These are phyloP conservation scores for Danaus melanippus DNA, from an alignment of 1,140 invertebrate species.

Conservation along the genomic window DNA sequence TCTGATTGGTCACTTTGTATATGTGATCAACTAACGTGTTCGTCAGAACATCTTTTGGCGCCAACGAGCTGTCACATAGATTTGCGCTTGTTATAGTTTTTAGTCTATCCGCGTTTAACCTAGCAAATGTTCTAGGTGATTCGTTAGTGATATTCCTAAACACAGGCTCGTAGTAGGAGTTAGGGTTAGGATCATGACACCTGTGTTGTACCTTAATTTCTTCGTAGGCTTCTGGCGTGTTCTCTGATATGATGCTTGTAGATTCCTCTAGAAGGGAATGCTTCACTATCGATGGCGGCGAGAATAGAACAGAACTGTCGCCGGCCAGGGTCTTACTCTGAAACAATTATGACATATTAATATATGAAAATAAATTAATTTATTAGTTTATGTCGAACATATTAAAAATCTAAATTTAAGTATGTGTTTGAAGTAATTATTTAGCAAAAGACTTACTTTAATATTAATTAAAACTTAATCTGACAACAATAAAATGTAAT, in stretches of 20 bases:
- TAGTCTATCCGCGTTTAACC: slow-evolving; percentile 64
- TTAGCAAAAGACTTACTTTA: too few species aligned
- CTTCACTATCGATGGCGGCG: slow-evolving; percentile 85
- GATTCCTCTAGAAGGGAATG: slow-evolving; percentile 73
- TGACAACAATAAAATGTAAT: too few species aligned
- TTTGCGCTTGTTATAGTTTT: slow-evolving; percentile 50
- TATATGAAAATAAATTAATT: too few species aligned
- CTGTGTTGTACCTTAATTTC: slow-evolving; percentile 71
- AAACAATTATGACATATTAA: slow-evolving; percentile 35
- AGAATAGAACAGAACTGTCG: slow-evolving; percentile 86
- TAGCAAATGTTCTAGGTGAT: slow-evolving; percentile 54
- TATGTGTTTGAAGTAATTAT: too few species aligned
- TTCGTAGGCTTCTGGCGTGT: slow-evolving; percentile 56
- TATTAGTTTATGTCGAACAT: too few species aligned
- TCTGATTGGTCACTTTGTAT: slow-evolving; percentile 71
- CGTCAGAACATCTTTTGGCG: slow-evolving; percentile 61
- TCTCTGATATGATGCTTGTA: slow-evolving; percentile 63
- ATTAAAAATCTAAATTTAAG: too few species aligned
- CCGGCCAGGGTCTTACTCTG: slow-evolving; percentile 89
- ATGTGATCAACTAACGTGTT: slow-evolving; percentile 67
- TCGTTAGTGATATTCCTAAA: slow-evolving; percentile 60
- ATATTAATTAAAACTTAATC: too few species aligned
- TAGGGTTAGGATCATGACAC: slow-evolving; percentile 57
- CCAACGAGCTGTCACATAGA: slow-evolving; percentile 30
- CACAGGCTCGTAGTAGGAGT: slow-evolving; percentile 24